A percentile compares a stretch with the other conserved stretches of the same genome.
These are phyloP conservation scores for Galerucella nymphaeae DNA, from an alignment of 2,888 invertebrate genomes.

Conservation along the genomic window DNA sequence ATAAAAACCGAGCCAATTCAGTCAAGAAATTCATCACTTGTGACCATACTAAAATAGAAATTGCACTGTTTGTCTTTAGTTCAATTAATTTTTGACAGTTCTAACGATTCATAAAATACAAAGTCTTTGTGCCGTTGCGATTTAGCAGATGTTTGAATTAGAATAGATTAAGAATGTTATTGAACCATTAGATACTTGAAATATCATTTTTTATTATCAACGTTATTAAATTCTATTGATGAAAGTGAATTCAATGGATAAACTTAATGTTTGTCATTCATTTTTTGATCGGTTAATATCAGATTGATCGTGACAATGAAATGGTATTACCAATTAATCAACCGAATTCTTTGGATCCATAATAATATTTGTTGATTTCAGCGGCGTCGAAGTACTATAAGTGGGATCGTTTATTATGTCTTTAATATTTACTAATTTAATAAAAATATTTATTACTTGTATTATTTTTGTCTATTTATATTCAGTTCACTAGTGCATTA, in stretches of 20 bases:
- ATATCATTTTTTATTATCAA: background rate
- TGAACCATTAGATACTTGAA: background rate
- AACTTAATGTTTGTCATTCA: background rate
- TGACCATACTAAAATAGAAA: background rate
- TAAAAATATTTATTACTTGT: no score
- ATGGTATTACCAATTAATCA: background rate
- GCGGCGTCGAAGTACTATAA: background rate
- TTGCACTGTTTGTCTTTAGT: background rate
- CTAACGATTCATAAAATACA: background rate
- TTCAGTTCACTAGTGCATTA: no score
- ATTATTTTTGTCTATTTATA: no score
- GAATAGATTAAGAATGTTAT: background rate
- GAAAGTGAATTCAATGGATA: background rate
- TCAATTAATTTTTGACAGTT: background rate
- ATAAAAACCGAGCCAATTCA: no score
- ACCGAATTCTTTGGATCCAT: background rate
- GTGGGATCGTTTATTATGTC: background rate
- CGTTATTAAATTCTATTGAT: background rate
- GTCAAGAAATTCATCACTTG: background rate
- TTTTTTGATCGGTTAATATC: background rate
- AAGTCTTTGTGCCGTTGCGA: background rate
- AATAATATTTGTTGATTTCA: background rate
- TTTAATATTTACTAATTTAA: background rate
- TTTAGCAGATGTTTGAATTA: background rate
- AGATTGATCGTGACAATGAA: slow-evolving; percentile 1